Conservation (phyloP, 1,140 invertebrate species). For the Bombyx mandarina region DNA sequence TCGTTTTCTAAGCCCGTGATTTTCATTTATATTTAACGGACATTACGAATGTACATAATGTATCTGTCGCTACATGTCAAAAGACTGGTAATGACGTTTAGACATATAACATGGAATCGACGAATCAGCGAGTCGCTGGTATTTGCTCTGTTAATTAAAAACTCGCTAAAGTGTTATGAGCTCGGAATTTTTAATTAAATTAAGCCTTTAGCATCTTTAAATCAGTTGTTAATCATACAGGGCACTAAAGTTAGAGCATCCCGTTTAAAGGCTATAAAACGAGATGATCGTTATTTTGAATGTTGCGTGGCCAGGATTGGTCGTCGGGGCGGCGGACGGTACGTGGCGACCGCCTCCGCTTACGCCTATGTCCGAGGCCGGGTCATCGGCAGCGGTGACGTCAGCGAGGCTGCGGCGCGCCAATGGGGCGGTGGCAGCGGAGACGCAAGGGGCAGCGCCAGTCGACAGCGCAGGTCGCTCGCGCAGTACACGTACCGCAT, state of each 20-base stretch:
- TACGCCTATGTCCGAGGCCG: constrained; percentile 11
- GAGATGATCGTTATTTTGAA: too few species aligned
- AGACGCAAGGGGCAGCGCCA: constrained; percentile 28
- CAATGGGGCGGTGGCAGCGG: constrained; percentile 27
- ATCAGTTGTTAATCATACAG: too few species aligned
- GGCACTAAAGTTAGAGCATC: too few species aligned
- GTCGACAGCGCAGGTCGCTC: constrained; percentile 32
- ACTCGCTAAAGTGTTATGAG: too few species aligned
- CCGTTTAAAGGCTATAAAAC: too few species aligned
- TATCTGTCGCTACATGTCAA: constrained; percentile 19
- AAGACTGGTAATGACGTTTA: constrained; percentile 8
- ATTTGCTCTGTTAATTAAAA: too few species aligned
- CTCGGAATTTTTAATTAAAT: too few species aligned
- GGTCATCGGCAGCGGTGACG: constrained; percentile 31
- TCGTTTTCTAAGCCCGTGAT: too few species aligned
- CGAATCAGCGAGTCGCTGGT: constrained; percentile 5
- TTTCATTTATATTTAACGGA: too few species aligned
- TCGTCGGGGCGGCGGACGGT: too few species aligned
- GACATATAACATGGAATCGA: constrained; percentile 1
- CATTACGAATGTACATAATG: constrained; percentile 8
- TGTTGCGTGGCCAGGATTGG: too few species aligned
- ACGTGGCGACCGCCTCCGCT: constrained; percentile 4
- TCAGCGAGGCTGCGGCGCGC: constrained; percentile 20
- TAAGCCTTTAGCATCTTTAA: too few species aligned
- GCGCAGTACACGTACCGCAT: constrained; percentile 23